A percentile compares a stretch with the other conserved stretches of the same genome.
Conservation (phyloP, 2,797 vertebrate genomes). For the Sternotherus odoratus region DNA sequence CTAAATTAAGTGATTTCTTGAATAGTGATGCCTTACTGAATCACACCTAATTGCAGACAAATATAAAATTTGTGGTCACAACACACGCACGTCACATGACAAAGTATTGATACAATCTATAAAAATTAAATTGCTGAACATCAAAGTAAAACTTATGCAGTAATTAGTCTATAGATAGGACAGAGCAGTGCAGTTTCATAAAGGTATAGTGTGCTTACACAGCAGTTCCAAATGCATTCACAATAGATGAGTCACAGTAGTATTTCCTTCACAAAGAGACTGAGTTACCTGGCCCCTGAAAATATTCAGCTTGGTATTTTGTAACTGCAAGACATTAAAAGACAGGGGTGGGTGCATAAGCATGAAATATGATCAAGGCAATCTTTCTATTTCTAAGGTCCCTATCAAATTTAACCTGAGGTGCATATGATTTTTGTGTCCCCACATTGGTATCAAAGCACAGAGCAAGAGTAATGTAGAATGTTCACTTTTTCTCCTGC, state of each 20-base stretch:
- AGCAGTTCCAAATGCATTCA: not conserved
- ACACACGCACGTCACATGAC: not conserved
- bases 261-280: not conserved
- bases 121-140: not conserved
- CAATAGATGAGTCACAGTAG: not conserved
- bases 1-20: not conserved
- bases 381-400: not conserved
- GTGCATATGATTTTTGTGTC: accelerated
- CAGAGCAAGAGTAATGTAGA: not conserved
- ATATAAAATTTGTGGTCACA: accelerated
- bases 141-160: not conserved
- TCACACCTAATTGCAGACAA: not conserved
- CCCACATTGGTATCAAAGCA: not conserved
- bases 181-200: not conserved
- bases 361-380: accelerated
- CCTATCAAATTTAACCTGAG: not conserved
- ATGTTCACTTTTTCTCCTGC: not conserved
- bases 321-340: not conserved
- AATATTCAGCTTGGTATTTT: not conserved
- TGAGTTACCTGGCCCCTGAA: not conserved
- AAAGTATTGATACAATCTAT: not conserved
- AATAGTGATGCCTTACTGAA: not conserved
- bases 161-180: not conserved
- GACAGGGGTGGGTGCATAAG: accelerated
- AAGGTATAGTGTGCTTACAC: not conserved